phyloP scores from a whole-genome alignment of 2,888 invertebrate genomes.

The Girardia tigrina region DNA sequence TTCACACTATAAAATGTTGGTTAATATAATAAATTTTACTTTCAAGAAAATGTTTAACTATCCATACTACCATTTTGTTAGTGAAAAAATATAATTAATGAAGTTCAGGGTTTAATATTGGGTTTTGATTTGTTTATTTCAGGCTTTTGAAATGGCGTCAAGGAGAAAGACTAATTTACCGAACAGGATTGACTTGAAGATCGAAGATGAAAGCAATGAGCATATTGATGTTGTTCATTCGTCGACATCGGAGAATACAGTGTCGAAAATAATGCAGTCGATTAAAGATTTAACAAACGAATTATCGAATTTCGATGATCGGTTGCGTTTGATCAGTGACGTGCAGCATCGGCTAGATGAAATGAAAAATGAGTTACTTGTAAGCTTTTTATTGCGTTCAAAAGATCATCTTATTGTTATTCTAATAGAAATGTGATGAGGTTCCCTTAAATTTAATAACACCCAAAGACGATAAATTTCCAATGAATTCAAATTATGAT shows the following conservation, averaged over 20 bases:
- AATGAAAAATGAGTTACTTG: background rate
- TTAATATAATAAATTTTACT: background rate
- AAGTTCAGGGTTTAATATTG: too few relatives aligned
- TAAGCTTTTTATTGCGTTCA: background rate
- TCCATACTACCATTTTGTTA: background rate
- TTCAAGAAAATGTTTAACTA: background rate
- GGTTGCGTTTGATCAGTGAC: background rate
- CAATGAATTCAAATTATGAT: background rate
- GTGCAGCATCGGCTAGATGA: background rate
- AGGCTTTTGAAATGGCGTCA: slow-evolving; percentile 17
- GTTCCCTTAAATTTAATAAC: background rate
- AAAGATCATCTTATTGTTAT: too few relatives aligned
- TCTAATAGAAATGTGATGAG: background rate
- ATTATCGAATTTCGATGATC: background rate
- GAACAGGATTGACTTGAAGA: background rate
- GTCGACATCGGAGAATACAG: background rate
- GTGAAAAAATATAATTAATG: background rate
- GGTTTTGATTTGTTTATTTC: background rate
- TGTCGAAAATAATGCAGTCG: background rate
- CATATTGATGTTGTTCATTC: background rate
- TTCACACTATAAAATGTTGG: background rate
- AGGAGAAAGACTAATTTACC: background rate
- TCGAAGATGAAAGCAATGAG: background rate
- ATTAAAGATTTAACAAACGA: background rate
- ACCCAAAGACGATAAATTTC: background rate